A percentile compares a stretch with the other conserved stretches of the same genome.
These are phyloP conservation scores for Chrysaora quinquecirrha DNA, from an alignment of 30 jellyfish, hydroid and myxozoan species.

Conservation along the genomic window DNA sequence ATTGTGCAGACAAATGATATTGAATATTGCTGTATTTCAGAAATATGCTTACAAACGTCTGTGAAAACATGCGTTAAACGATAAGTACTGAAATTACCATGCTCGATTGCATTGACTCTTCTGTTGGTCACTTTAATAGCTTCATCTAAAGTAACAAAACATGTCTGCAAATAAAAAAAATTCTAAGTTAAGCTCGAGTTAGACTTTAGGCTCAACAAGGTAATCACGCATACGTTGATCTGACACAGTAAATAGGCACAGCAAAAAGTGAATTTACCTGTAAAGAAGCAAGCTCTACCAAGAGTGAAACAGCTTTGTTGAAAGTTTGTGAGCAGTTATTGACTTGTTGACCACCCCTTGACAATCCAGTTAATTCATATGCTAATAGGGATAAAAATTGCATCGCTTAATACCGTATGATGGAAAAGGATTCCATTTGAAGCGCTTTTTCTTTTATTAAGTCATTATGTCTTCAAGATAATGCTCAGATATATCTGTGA, in stretches of 20 bases:
- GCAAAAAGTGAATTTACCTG: slow-evolving; percentile 91
- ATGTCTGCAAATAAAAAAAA: slow-evolving; percentile 58
- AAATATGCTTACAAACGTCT: not conserved
- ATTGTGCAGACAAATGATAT: too few relatives aligned
- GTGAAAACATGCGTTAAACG: not conserved
- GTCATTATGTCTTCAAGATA: too few relatives aligned
- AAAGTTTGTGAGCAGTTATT: slow-evolving; percentile 89
- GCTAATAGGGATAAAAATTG: too few relatives aligned
- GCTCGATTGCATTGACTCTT: slow-evolving; percentile 99
- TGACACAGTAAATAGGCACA: too few relatives aligned
- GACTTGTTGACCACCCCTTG: slow-evolving; percentile 99
- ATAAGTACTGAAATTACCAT: slow-evolving; percentile 74
- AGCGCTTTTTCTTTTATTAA: too few relatives aligned
- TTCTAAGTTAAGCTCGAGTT: too few relatives aligned
- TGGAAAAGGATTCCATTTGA: too few relatives aligned
- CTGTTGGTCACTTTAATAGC: slow-evolving; percentile 97
- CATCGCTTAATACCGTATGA: too few relatives aligned
- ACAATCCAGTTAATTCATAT: slow-evolving; percentile 93
- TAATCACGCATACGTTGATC: too few relatives aligned
- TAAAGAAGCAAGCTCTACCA: slow-evolving; percentile 96
- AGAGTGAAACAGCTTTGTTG: slow-evolving; percentile 80
- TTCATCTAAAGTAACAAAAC: slow-evolving; percentile 97
- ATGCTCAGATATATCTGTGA: too few relatives aligned
- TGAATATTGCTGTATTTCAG: too few relatives aligned
- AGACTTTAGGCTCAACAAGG: too few relatives aligned